Base-by-base conservation (phyloP, 2,888 invertebrate species). In the Synergus japonicus region DNA sequence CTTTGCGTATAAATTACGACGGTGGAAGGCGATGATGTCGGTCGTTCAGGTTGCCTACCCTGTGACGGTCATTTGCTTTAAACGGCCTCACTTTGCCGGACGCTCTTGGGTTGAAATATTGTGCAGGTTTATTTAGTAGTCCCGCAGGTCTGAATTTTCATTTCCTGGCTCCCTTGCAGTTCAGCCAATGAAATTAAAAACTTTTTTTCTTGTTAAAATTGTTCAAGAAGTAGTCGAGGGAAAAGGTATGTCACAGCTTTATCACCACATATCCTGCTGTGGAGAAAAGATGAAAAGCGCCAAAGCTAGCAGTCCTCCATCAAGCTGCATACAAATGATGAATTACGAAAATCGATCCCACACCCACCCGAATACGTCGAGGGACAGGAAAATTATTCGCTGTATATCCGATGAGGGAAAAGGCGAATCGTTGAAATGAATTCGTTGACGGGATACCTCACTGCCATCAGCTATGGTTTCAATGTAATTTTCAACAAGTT, bases 301-400 rank as follows among this genome's bases (percentile, higher is more conserved):
- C 46, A 69, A 69, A 46, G 46, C 76, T 78, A 76, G 84, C 80
- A 81, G 88, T 86, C 83, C 88, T 87, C 85, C 88, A 88, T 87
- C 88, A 87, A 86, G 88, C 86, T 89, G 91, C 91, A 91, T 91
- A 91, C 91, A 91, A 91, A 91, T 91, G 91, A 91, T 91, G 90
- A 91, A 91, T 91, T 91, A 91, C 90, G 88, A 88, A 89, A 89
- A 91, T 91, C 89, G 91, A 91, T 89, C 89, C 84, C 69, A 37
- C 49, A 80, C 66, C 64, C 83, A 80, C 66, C 64, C 83, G 44
- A 78, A 49, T 46, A 76, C 80, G 83, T 80, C 76, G 84, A 83
- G 85, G 82, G 84, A 80, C 73, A 82, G 65, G 83, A 80, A 85
- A 82, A 84, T 79, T 83, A 83, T 83, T 82, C 84, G 79, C 76